A percentile compares a stretch with the other conserved stretches of the same genome.
phyloP scores from a whole-genome alignment of 2,113 vertebrate genomes.

The Hippocampus guttulatus region DNA sequence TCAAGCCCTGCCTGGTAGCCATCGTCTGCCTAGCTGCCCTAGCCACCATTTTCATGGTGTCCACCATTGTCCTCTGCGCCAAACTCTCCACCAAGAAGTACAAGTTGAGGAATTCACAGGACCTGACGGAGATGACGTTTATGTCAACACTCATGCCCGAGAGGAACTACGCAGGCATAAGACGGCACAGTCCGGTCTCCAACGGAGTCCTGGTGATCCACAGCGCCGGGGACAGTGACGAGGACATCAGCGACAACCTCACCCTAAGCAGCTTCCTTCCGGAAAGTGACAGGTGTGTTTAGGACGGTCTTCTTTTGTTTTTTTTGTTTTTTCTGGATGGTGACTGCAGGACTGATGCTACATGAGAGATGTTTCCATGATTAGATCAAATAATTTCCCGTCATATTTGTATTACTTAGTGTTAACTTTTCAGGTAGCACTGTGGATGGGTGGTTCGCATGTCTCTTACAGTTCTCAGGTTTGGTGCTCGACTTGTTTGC shows the following conservation, averaged over 20 bases:
- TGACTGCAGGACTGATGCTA: neutral
- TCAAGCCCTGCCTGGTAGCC: conserved; percentile 74
- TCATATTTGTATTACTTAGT: too few relatives aligned
- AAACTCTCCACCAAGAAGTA: conserved; percentile 72
- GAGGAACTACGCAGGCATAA: conserved; percentile 20
- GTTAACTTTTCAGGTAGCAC: neutral
- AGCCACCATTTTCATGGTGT: conserved; percentile 77
- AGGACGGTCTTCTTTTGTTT: neutral
- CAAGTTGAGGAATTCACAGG: conserved; percentile 17
- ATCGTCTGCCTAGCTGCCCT: conserved; percentile 74
- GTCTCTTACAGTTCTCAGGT: neutral
- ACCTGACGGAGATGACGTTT: conserved; percentile 82
- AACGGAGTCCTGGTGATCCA: conserved; percentile 54
- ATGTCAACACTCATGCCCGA: conserved; percentile 82
- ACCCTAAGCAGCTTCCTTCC: conserved; percentile 89
- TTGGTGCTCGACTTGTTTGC: neutral
- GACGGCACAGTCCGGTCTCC: conserved; percentile 34
- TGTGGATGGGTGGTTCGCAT: neutral
- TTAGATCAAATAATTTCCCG: too few relatives aligned
- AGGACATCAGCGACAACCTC: conserved; percentile 72
- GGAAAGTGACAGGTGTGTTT: conserved; percentile 60
- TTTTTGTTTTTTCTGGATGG: neutral
- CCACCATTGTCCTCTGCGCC: conserved; percentile 73
- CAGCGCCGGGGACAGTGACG: conserved; percentile 46
- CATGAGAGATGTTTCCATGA: too few relatives aligned